These are phyloP conservation scores for Suricata suricatta DNA, from an alignment of 2,113 vertebrate genomes.

Conservation along the genomic window DNA sequence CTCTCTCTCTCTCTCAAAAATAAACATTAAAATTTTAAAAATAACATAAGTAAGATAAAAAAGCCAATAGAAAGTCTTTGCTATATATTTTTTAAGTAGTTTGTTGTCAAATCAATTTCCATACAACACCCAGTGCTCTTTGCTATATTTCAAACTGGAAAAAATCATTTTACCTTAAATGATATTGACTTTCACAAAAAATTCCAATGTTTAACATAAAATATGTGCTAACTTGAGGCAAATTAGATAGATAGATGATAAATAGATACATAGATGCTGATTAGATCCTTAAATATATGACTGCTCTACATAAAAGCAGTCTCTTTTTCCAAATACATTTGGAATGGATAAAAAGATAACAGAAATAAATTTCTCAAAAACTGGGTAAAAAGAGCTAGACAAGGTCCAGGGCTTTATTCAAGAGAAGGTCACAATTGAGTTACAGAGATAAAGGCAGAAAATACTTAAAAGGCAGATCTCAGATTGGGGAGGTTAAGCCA, in stretches of 20 bases:
- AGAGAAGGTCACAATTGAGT: background rate
- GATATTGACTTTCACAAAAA: background rate
- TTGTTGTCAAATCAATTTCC: no score
- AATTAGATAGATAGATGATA: background rate
- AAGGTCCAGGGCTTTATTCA: no score
- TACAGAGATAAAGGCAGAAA: background rate
- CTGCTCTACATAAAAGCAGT: background rate
- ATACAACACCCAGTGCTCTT: no score
- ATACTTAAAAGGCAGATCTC: background rate
- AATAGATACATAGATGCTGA: background rate
- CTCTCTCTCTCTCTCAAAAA: no score
- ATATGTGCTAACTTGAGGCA: background rate
- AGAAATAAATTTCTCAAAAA: background rate
- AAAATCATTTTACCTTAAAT: background rate
- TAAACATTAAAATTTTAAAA: no score
- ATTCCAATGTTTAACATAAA: background rate
- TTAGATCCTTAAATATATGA: background rate
- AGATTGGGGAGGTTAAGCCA: background rate
- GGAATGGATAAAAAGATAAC: background rate
- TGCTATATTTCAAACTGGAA: background rate
- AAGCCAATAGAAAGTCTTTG: no score
- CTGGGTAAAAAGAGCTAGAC: background rate
- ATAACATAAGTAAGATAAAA: no score
- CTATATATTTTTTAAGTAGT: no score
- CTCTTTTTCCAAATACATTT: background rate